Base-by-base conservation (phyloP, 2,888 invertebrate genomes). In the Apamea epomidion region DNA sequence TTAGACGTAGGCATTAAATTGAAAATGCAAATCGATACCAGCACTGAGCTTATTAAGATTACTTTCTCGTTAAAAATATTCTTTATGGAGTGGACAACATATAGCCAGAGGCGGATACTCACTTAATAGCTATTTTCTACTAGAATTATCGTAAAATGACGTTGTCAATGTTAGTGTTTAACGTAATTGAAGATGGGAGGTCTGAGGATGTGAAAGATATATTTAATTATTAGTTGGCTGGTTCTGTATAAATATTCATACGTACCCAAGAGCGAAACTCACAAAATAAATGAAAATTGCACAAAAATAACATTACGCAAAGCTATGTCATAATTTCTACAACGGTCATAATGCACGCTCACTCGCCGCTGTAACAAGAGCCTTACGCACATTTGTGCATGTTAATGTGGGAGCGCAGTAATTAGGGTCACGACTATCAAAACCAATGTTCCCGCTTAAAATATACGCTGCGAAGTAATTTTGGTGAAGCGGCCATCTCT, bases 91-190 rank as follows among this genome's bases (percentile, higher is more conserved):
- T 86, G 90, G 89, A 91, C 90, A 91, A 87, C 87, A 88, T 90
- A 90, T 91, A 91, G 92, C 92, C 90, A 83, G 88, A 90, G 92
- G 93, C 93, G 91, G 90, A 91, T 92, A 90, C 89, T 92, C 90
- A 91, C 88, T 93, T 92, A 92, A 92, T 92, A 91, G 92, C 90
- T 90, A 92, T 93, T 92, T 93, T 92, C 93, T 92, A 91, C 91
- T 88, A 90, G 90, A 93, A 94, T 94, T 93, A 94, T 93, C 93
- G 92, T 93, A 91, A 94, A 94, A 93, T 92, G 89, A 93, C 92
- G 90, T 92, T 92, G 92, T 92, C 92, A 92, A 92, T 85, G 78
- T 85, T 82, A 81, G 74, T 82, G 78, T 83, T 82, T 83, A 74
- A 80, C 89, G 91, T 89, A 89, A 87, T 91, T 92, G 91, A 89